phyloP scores from a whole-genome alignment of 2,797 vertebrate genomes.

The Philypnodon macrostomus region DNA sequence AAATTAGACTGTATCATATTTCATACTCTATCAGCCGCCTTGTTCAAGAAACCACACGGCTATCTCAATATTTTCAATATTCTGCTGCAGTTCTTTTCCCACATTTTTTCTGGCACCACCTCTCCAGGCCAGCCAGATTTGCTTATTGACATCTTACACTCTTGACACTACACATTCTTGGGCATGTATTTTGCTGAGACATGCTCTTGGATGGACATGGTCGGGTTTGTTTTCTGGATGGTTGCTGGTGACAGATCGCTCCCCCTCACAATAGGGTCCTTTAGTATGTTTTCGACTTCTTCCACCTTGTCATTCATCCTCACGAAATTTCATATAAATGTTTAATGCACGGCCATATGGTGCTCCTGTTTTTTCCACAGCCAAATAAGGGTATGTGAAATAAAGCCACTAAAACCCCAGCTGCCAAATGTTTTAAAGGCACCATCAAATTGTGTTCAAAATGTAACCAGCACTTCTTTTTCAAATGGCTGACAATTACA shows the following conservation, averaged over 20 bases:
- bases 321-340: slow-evolving; percentile 59
- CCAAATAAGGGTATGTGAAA: slow-evolving; percentile 55
- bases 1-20: background rate
- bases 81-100: slow-evolving; percentile 12
- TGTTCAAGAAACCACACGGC: slow-evolving; percentile 20
- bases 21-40: slow-evolving; percentile 17
- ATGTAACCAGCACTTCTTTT: slow-evolving; percentile 37
- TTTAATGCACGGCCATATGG: slow-evolving; percentile 72
- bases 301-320: slow-evolving; percentile 52
- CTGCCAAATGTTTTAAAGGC: slow-evolving; percentile 18
- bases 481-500: slow-evolving; percentile 65
- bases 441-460: slow-evolving; percentile 42
- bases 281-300: slow-evolving; percentile 30
- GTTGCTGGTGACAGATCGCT: slow-evolving; percentile 19
- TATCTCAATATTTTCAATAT: slow-evolving; percentile 14
- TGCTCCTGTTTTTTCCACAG: slow-evolving; percentile 55
- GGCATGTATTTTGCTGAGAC: slow-evolving; percentile 19
- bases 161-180: slow-evolving; percentile 27
- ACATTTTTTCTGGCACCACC: slow-evolving; percentile 17
- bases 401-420: slow-evolving; percentile 22
- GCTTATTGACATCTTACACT: slow-evolving; percentile 32
- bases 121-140: slow-evolving; percentile 30
- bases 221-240: slow-evolving; percentile 25
- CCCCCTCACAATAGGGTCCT: slow-evolving; percentile 24
- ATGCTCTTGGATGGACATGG: slow-evolving; percentile 15